These are phyloP conservation scores for Platichthys stellatus DNA, from an alignment of 2,113 vertebrate genomes.

Conservation along the genomic window DNA sequence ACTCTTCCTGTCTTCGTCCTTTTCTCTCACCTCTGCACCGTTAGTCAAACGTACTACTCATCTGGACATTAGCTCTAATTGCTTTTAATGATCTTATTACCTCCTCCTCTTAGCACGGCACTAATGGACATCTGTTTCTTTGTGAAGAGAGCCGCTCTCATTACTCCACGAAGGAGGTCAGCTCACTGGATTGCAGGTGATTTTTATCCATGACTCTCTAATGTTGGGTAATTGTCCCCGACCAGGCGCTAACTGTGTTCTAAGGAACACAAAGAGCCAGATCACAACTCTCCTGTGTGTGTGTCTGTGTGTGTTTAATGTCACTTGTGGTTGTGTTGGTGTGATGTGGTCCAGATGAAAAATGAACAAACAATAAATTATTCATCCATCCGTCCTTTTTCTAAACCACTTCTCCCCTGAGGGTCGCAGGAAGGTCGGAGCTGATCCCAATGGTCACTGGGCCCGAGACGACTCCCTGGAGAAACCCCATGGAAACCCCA, in stretches of 20 bases:
- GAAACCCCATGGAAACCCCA: too few species aligned
- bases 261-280: slow-evolving; percentile 1
- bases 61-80: slow-evolving; percentile 46
- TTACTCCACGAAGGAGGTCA: slow-evolving; percentile 35
- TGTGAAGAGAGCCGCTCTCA: slow-evolving; percentile 19
- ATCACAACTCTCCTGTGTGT: not conserved
- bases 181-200: slow-evolving; percentile 23
- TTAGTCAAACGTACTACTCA: slow-evolving; percentile 23
- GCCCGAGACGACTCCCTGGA: too few species aligned
- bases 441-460: too few species aligned
- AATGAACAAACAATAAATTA: slow-evolving; percentile 19
- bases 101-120: slow-evolving; percentile 14
- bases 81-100: slow-evolving; percentile 24
- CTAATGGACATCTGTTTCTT: slow-evolving; percentile 41
- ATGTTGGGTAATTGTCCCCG: slow-evolving; percentile 39
- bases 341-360: slow-evolving; percentile 30
- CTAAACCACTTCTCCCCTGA: too few species aligned
- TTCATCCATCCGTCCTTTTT: too few species aligned
- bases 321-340: not conserved
- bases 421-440: too few species aligned
- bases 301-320: not conserved
- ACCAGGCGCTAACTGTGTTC: not conserved
- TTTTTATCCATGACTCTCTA: not conserved
- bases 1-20: slow-evolving; percentile 1
- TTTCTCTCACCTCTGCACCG: slow-evolving; percentile 7